phyloP scores from a whole-genome alignment of 1,140 invertebrate species.

The Rhagoletis zephyria region DNA sequence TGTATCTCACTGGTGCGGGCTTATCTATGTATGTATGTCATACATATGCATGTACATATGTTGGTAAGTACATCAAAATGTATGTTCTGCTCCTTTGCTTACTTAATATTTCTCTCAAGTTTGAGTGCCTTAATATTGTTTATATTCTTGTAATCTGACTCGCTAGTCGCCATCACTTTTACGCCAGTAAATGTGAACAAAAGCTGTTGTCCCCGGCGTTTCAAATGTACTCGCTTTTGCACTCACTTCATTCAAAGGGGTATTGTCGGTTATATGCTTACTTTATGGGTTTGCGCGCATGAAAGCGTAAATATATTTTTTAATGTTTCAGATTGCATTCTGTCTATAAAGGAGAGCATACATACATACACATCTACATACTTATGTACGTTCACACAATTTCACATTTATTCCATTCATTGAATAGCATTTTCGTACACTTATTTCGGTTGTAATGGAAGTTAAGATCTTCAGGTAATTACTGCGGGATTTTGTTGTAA shows the following conservation, averaged over 20 bases:
- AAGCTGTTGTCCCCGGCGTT: conserved; percentile 39
- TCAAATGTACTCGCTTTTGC: conserved; percentile 44
- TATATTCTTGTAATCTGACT: background rate
- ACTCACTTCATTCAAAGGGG: conserved; percentile 8
- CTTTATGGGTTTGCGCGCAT: conserved; percentile 57
- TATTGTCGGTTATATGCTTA: too few species aligned
- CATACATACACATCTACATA: background rate
- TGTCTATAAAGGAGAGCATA: background rate
- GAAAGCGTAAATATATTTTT: conserved; percentile 70
- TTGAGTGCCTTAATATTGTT: conserved; percentile 23
- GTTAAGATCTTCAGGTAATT: conserved; percentile 21
- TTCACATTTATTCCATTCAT: background rate
- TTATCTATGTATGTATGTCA: too few species aligned
- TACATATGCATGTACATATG: too few species aligned
- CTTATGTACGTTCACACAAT: background rate
- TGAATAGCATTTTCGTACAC: background rate
- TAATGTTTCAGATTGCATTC: conserved; percentile 57
- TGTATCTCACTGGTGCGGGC: too few species aligned
- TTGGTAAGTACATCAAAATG: background rate
- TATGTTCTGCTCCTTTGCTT: background rate
- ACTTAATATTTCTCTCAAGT: background rate
- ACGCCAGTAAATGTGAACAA: conserved; percentile 10
- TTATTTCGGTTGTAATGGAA: conserved; percentile 20
- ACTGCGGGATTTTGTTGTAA: background rate
- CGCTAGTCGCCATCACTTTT: conserved; percentile 6